A percentile compares a stretch with the other conserved stretches of the same genome.
Conservation (phyloP, 2,888 invertebrate genomes). For the Cryptus armator region DNA sequence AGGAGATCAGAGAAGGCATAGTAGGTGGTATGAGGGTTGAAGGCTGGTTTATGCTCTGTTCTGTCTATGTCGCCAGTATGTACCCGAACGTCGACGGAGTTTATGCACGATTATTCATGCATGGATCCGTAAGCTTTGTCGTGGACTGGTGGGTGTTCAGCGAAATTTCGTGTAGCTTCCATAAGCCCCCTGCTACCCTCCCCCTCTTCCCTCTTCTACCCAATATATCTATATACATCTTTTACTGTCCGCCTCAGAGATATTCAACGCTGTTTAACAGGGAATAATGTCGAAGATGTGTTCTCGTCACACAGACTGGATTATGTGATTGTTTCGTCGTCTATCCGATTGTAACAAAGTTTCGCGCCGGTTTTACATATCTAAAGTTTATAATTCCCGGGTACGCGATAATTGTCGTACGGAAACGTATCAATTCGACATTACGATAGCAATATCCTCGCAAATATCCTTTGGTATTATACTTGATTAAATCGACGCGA, state of each 20-base stretch:
- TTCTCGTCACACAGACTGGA: neutral
- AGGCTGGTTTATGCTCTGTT: conserved; percentile 63
- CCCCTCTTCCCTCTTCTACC: neutral
- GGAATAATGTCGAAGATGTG: conserved; percentile 16
- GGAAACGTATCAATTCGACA: conserved; percentile 37
- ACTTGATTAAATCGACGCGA: conserved; percentile 38
- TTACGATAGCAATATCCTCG: neutral
- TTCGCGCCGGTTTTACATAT: neutral
- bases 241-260: conserved; percentile 34
- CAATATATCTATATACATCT: conserved; percentile 13
- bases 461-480: conserved; percentile 23
- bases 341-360: conserved; percentile 9
- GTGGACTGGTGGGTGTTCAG: conserved; percentile 55
- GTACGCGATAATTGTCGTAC: neutral
- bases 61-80: conserved; percentile 51
- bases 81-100: conserved; percentile 55
- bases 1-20: conserved; percentile 39
- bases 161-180: conserved; percentile 57
- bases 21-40: conserved; percentile 47
- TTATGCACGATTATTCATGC: conserved; percentile 68
- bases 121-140: conserved; percentile 66
- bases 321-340: conserved; percentile 2
- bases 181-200: conserved; percentile 1
- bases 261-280: conserved; percentile 22
- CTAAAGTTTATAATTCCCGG: neutral